Evolutionary conservation across 2,888 invertebrate genomes (phyloP).

Genomic region (Dicyrtoma fusca): DNA sequence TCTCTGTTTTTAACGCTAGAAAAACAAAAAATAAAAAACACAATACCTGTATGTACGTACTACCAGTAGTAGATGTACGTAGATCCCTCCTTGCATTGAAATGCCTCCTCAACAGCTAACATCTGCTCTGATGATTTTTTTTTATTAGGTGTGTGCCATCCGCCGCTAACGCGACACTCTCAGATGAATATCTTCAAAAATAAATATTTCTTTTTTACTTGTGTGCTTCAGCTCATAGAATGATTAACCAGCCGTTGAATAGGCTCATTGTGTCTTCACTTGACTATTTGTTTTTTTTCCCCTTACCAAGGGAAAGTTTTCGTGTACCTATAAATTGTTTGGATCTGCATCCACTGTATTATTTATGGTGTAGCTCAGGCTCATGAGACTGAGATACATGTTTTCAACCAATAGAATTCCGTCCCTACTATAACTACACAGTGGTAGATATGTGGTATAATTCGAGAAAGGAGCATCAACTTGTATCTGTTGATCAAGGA

Average conservation of each 20-base stretch:
- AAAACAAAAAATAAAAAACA: no score
- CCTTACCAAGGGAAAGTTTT: constrained; percentile 21
- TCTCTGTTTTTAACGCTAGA: no score
- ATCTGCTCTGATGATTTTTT: background rate
- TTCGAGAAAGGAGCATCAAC: background rate
- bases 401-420: no score
- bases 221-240: background rate
- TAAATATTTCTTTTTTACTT: no score
- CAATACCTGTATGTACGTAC: no score
- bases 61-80: no score
- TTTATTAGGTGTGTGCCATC: background rate
- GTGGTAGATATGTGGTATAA: no score
- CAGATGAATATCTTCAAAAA: no score
- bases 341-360: background rate
- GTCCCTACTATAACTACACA: no score
- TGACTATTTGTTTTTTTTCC: constrained; percentile 5
- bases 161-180: no score
- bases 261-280: background rate
- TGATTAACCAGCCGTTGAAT: constrained; percentile 13
- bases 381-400: no score
- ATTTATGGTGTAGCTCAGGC: no score
- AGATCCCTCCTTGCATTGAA: background rate
- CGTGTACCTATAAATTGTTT: background rate
- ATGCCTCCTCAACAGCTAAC: constrained; percentile 1
- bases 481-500: background rate